A percentile compares a stretch with the other conserved stretches of the same genome.
phyloP scores from a whole-genome alignment of 2,888 invertebrate species.

The Formica aserva region DNA sequence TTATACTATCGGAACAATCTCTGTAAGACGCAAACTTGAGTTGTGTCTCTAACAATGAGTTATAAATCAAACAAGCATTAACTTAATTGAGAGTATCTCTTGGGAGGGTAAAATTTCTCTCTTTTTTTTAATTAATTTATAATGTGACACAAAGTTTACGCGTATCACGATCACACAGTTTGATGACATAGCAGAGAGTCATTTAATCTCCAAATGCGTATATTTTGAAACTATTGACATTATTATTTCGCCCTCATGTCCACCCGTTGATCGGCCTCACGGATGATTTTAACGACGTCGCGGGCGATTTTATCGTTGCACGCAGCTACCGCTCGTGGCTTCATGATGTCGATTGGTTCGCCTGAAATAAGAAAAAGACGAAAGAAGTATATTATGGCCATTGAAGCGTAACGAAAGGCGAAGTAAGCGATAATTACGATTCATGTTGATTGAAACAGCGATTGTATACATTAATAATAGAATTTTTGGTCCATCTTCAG shows the following conservation, averaged over 20 bases:
- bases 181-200: neutral
- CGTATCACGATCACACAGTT: neutral
- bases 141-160: neutral
- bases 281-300: slow-evolving; percentile 86
- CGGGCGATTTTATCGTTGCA: slow-evolving; percentile 87
- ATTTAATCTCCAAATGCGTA: neutral
- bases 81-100: neutral
- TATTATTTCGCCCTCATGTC: slow-evolving; percentile 58
- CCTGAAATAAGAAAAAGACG: slow-evolving; percentile 79
- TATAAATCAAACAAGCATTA: neutral
- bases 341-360: slow-evolving; percentile 87
- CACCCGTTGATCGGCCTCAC: slow-evolving; percentile 86
- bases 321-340: slow-evolving; percentile 88
- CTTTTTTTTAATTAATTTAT: neutral
- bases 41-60: neutral
- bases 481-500: neutral
- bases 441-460: neutral
- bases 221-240: neutral
- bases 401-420: slow-evolving; percentile 13
- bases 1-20: neutral
- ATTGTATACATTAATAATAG: neutral
- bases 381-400: neutral
- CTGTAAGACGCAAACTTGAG: neutral
- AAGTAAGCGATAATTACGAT: neutral
- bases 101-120: neutral